phyloP scores from a whole-genome alignment of 2,888 invertebrate species.

The Stramonita haemastoma region DNA sequence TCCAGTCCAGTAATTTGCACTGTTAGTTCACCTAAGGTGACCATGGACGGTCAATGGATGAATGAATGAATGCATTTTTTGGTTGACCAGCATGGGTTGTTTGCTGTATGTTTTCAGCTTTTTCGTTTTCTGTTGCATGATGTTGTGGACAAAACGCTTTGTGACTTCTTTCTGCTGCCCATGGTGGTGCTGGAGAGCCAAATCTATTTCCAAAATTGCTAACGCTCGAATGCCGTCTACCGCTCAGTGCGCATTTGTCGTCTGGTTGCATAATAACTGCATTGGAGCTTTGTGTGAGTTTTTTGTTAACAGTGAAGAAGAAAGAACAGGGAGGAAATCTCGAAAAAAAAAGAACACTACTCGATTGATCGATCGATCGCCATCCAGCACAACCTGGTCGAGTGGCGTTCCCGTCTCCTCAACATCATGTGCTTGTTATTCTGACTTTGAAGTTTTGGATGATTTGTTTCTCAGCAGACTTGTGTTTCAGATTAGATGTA shows the following conservation, averaged over 20 bases:
- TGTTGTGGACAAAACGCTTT: not conserved
- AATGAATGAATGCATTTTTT: not conserved
- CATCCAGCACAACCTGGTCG: not conserved
- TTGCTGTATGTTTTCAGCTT: not conserved
- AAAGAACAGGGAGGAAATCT: not conserved
- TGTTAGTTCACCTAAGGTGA: not conserved
- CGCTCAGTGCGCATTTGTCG: conserved; percentile 9
- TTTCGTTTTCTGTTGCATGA: not conserved
- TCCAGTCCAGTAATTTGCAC: too few species aligned
- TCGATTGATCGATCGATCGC: too few species aligned
- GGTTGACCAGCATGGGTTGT: conserved; percentile 14
- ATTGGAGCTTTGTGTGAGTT: not conserved
- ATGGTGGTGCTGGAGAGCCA: not conserved
- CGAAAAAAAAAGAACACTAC: not conserved
- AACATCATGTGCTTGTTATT: not conserved
- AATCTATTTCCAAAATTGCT: not conserved
- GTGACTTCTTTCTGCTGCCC: not conserved
- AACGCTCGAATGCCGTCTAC: not conserved
- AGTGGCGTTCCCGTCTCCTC: not conserved
- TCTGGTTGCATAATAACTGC: conserved; percentile 12
- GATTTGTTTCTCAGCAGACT: not conserved
- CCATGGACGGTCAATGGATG: conserved; percentile 18
- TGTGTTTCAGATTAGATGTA: conserved; percentile 15
- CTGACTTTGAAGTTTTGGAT: not conserved
- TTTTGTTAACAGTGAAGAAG: not conserved